Percentiles rank a stretch among this genome's conserved stretches.
phyloP scores from a whole-genome alignment of 2,888 invertebrate species.

The Lycia hirtaria region DNA sequence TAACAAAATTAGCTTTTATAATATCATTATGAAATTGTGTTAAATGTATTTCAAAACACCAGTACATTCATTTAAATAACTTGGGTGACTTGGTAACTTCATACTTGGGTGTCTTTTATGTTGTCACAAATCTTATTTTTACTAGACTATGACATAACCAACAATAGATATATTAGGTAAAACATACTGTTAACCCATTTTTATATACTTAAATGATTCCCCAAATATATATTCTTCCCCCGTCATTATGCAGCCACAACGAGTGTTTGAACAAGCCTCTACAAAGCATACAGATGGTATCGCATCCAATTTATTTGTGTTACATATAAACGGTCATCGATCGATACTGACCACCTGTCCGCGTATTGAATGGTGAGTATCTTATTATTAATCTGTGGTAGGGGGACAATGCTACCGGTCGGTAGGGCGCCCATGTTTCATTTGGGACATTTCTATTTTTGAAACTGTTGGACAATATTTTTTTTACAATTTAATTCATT shows the following conservation, averaged over 20 bases:
- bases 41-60: no score
- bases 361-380: conserved; percentile 29
- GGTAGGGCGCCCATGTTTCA: conserved; percentile 25
- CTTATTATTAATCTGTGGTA: conserved; percentile 32
- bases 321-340: conserved; percentile 42
- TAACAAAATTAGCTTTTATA: no score
- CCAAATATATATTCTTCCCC: conserved; percentile 9
- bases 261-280: conserved; percentile 18
- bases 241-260: conserved; percentile 16
- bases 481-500: no score
- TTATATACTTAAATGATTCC: conserved; percentile 8
- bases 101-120: no score
- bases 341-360: conserved; percentile 56
- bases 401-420: conserved; percentile 26
- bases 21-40: no score
- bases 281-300: conserved; percentile 33
- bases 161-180: not conserved
- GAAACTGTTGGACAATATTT: not conserved
- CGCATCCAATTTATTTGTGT: conserved; percentile 38
- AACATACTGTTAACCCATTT: not conserved
- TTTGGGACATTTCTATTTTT: not conserved
- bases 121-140: no score
- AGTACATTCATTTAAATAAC: no score
- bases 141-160: not conserved
- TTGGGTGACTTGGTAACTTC: no score